Evolutionary conservation across 2,113 vertebrate genomes (phyloP).

Genomic region (Perca fluviatilis): DNA sequence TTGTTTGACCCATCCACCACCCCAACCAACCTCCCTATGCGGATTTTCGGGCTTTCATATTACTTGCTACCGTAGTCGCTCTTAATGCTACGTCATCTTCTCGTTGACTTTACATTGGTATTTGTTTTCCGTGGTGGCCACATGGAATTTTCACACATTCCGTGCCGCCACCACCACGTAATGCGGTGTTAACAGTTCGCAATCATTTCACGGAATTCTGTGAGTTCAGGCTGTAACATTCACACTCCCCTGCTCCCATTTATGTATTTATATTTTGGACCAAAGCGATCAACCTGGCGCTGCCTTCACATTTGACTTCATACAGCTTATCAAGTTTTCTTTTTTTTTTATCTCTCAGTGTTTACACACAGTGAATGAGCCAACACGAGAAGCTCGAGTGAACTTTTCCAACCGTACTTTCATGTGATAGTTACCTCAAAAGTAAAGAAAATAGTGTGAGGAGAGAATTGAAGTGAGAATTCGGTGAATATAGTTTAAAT

Average conservation of each 20-base stretch:
- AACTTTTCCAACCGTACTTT: background rate
- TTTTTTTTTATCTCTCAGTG: conserved; percentile 11
- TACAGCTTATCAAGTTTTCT: background rate
- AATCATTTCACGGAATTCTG: too few species aligned
- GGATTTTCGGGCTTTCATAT: too few species aligned
- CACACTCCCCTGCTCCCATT: background rate
- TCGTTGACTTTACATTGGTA: too few species aligned
- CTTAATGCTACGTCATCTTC: too few species aligned
- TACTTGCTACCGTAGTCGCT: too few species aligned
- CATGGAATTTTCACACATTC: too few species aligned
- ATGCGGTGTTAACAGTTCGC: too few species aligned
- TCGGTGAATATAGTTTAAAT: background rate
- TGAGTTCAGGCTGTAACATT: background rate
- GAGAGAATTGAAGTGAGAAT: background rate
- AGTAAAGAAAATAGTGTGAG: conserved; percentile 1
- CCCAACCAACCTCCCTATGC: too few species aligned
- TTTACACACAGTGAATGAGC: background rate
- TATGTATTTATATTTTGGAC: background rate
- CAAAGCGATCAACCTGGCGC: background rate
- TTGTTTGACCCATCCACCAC: too few species aligned
- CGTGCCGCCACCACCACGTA: too few species aligned
- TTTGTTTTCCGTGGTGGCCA: too few species aligned
- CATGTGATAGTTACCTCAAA: background rate
- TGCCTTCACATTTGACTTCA: background rate
- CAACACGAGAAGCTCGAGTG: conserved; percentile 15